Conservation (phyloP, 2,888 invertebrate genomes). For the Heterodera filipjevi region DNA sequence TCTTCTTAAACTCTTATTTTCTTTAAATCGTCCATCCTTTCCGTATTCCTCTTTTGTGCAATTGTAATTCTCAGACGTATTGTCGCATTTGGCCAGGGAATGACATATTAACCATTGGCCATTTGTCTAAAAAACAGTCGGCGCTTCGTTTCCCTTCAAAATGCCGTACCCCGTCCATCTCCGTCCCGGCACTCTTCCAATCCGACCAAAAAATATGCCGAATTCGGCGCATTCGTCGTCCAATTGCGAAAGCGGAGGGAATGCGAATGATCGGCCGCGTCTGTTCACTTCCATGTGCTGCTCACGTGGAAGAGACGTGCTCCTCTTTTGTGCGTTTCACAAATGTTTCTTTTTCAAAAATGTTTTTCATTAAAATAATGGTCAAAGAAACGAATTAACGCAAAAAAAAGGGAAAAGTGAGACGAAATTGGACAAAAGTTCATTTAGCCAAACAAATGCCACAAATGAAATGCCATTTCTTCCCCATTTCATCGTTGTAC, state of each 20-base stretch:
- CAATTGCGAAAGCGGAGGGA: background rate
- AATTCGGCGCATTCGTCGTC: background rate
- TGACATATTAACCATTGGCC: too few species aligned
- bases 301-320: slow-evolving; percentile 2
- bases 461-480: too few species aligned
- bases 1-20: background rate
- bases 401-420: background rate
- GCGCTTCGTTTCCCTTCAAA: background rate
- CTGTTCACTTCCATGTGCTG: background rate
- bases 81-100: too few species aligned
- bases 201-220: background rate
- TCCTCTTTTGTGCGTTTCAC: background rate
- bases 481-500: too few species aligned
- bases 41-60: background rate
- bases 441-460: too few species aligned
- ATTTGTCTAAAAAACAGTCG: too few species aligned
- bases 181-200: background rate
- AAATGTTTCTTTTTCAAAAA: background rate
- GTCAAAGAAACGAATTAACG: background rate
- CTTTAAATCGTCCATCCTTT: background rate
- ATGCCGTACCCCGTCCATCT: background rate
- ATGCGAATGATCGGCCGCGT: background rate
- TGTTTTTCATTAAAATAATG: too few species aligned
- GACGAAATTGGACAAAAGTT: too few species aligned
- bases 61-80: too few species aligned